These are phyloP conservation scores for Otolemur garnettii DNA, from an alignment of 2,113 vertebrate genomes.

Conservation along the genomic window DNA sequence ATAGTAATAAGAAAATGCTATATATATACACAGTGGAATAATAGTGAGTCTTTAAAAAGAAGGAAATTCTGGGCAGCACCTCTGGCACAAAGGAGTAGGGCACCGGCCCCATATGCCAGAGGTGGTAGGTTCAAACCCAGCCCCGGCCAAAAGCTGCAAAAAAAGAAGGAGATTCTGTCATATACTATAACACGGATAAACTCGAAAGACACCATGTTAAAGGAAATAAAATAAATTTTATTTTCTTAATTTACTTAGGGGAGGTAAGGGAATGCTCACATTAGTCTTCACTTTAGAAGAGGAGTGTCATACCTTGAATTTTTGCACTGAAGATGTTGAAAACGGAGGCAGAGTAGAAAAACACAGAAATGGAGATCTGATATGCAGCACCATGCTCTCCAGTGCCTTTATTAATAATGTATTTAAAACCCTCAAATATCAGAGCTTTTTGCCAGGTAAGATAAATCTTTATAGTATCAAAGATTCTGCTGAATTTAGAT, in stretches of 20 bases:
- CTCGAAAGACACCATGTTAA: background rate
- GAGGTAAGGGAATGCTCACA: background rate
- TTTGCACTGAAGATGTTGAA: background rate
- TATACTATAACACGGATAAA: background rate
- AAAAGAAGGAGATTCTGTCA: background rate
- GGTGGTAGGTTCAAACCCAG: no score
- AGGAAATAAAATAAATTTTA: background rate
- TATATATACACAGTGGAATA: background rate
- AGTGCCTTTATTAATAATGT: background rate
- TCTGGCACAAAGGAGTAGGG: no score
- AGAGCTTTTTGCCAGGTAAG: background rate
- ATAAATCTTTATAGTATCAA: background rate
- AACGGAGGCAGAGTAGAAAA: background rate
- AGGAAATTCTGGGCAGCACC: background rate
- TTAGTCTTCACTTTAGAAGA: background rate
- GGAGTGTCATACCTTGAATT: background rate
- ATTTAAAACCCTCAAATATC: background rate
- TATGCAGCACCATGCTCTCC: background rate
- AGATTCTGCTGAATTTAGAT: background rate
- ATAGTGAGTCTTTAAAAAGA: background rate
- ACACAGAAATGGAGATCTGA: background rate
- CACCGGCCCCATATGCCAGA: no score
- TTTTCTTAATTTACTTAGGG: slow-evolving; percentile 38
- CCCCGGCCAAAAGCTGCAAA: no score
- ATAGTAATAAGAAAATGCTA: background rate